Base-by-base conservation (phyloP, 1,140 invertebrate species). In the Lucilia cuprina region DNA sequence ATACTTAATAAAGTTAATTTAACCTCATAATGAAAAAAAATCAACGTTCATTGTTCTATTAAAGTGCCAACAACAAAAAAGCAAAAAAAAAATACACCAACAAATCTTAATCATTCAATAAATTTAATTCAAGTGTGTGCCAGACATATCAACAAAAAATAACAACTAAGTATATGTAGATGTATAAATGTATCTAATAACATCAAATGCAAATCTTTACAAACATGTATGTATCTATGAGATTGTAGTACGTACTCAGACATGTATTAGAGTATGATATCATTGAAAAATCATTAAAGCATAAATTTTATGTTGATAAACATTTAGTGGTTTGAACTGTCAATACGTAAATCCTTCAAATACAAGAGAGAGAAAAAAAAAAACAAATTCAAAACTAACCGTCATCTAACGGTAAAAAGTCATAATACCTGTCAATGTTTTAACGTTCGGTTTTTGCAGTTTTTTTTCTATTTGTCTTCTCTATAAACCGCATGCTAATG, bases 321-420 rank as follows among this genome's bases (percentile, higher is more conserved):
- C 65, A 70, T 70, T 70, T 70, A 70, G 65, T 70, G 65, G 65
- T 70, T 70, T 70, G 65, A 70, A 70, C 65, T 70, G 65, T 70
- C 65, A 70, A 70, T 70, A 70, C 65, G 65, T 70, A 70, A 70
- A 70, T 70, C 65, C 65, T 70, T 70, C 65, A 70, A 70, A 70
- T 60, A 60, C 17, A 60, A 60, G 5, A 60, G n/a, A 17, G 55
- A 60, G 55, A 30, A 2, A 30, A 2, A 2, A 2, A 60, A 17
- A 60, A 21, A 70, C 1, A 30, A 30, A 30, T 3, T 30, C 25
- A 30, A 30, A 21, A 70, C 60, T 12, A 70, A 70, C 5, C 65
- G 65, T 70, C 65, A 70, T 70, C 65, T 70, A 70, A 70, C 65
- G 65, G 65, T 70, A 70, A 70, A 70, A 70, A 70, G 19, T 70